Evolutionary conservation across 2,113 vertebrate genomes (phyloP).

Genomic region (Cyanoderma ruficeps): DNA sequence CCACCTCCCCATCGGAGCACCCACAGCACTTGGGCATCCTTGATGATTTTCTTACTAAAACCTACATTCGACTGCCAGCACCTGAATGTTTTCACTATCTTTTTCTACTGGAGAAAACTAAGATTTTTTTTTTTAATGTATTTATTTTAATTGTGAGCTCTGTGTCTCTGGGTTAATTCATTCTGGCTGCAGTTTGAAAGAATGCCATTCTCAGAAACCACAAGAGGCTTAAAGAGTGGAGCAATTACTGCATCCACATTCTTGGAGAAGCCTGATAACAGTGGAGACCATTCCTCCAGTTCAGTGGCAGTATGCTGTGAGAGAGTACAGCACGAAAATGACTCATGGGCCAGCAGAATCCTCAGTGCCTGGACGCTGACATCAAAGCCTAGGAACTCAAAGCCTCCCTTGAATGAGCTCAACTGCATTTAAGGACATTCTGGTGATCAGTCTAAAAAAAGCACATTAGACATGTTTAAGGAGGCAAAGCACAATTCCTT

Average conservation of each 20-base stretch:
- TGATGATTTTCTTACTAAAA: not conserved
- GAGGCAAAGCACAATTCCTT: constrained; percentile 45
- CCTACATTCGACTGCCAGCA: accelerated
- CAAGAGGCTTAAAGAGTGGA: constrained; percentile 57
- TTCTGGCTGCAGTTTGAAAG: constrained; percentile 54
- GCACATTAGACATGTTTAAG: constrained; percentile 24
- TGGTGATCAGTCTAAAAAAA: constrained; percentile 61
- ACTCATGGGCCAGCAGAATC: constrained; percentile 14
- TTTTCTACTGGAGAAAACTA: not conserved
- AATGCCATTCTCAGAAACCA: constrained; percentile 65
- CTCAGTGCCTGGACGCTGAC: constrained; percentile 2
- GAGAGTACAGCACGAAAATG: constrained; percentile 35
- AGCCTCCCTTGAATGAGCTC: constrained; percentile 45
- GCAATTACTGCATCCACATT: constrained; percentile 64
- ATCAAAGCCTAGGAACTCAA: constrained; percentile 70
- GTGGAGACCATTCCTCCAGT: constrained; percentile 22
- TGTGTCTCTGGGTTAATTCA: constrained; percentile 8
- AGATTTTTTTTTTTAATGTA: not conserved
- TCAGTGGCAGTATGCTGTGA: constrained; percentile 24
- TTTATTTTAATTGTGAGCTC: constrained; percentile 18
- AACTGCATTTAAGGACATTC: constrained; percentile 62
- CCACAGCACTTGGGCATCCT: too few species aligned
- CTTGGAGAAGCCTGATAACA: constrained; percentile 69
- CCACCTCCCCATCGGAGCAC: not conserved
- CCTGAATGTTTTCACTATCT: not conserved